These are phyloP conservation scores for Epirrhoe tristata DNA, from an alignment of 2,888 invertebrate genomes.

Conservation along the genomic window DNA sequence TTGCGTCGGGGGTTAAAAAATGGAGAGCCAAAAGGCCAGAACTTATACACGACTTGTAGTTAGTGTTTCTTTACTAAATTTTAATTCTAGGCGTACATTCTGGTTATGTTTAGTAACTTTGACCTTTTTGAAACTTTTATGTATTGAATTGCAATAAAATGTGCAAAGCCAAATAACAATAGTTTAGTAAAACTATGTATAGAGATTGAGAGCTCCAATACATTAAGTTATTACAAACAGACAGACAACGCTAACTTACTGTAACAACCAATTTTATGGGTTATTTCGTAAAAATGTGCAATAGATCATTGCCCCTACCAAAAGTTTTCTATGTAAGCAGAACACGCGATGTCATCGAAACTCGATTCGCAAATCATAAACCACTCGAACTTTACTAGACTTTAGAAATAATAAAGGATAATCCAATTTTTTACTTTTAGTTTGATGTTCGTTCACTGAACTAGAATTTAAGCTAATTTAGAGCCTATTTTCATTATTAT, in stretches of 20 bases:
- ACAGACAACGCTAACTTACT: slow-evolving; percentile 55
- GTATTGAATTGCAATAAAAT: neutral
- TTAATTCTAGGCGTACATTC: too few species aligned
- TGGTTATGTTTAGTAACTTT: too few species aligned
- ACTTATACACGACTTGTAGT: too few species aligned
- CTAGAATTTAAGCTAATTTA: slow-evolving; percentile 15
- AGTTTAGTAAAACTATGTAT: slow-evolving; percentile 15
- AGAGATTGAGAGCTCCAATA: slow-evolving; percentile 32
- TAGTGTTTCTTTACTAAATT: too few species aligned
- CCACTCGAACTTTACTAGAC: slow-evolving; percentile 27
- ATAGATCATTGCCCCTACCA: slow-evolving; percentile 74
- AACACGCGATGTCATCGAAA: slow-evolving; percentile 61
- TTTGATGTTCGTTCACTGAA: slow-evolving; percentile 20
- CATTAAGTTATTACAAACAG: slow-evolving; percentile 51
- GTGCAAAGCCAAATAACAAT: slow-evolving; percentile 3
- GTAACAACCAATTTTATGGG: slow-evolving; percentile 74
- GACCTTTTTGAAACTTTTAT: neutral
- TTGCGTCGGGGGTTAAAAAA: too few species aligned
- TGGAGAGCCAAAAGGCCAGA: too few species aligned
- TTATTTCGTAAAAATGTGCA: slow-evolving; percentile 76
- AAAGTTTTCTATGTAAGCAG: slow-evolving; percentile 46
- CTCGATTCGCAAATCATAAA: slow-evolving; percentile 35
- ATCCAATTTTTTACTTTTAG: slow-evolving; percentile 4
- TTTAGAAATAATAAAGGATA: slow-evolving; percentile 16
- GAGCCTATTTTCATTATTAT: neutral